Evolutionary conservation across 1,140 invertebrate genomes (phyloP).

Genomic region (Akabosia matsudoensis): DNA sequence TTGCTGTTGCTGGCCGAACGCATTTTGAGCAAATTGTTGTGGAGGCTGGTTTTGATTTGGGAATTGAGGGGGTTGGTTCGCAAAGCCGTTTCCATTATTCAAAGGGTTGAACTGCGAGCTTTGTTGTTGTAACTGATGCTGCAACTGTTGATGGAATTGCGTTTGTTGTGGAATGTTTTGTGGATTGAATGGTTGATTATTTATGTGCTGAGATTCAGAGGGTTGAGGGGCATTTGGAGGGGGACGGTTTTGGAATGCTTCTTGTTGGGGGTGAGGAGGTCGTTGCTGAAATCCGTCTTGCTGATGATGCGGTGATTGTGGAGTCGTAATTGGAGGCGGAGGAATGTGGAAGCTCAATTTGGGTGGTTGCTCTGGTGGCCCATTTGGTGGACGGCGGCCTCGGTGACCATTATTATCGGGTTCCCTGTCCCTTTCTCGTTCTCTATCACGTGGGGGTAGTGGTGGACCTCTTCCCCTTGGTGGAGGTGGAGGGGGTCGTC

Average conservation of each 20-base stretch:
- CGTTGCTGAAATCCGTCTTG: not conserved
- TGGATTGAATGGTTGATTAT: too few species aligned
- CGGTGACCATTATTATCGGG: not conserved
- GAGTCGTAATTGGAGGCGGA: not conserved
- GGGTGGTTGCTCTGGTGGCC: not conserved
- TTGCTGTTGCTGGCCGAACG: not conserved
- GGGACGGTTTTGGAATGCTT: not conserved
- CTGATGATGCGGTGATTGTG: not conserved
- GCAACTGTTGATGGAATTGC: constrained; percentile 5
- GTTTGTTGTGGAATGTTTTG: not conserved
- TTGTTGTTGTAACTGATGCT: constrained; percentile 6
- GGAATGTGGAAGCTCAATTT: constrained; percentile 12
- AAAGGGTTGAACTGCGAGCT: not conserved
- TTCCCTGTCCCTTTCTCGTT: not conserved
- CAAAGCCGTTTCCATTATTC: not conserved
- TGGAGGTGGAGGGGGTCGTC: constrained; percentile 14
- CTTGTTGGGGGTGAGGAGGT: not conserved
- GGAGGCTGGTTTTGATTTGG: not conserved
- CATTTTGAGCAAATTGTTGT: not conserved
- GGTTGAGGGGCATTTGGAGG: not conserved
- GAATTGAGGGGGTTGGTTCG: not conserved
- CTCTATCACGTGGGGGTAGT: not conserved
- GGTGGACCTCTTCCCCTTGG: constrained; percentile 1
- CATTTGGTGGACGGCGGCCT: not conserved
- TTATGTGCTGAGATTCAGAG: not conserved